Percentiles rank a stretch among this genome's conserved stretches.
phyloP scores from a whole-genome alignment of 1,140 invertebrate genomes.

The Papilio helenus region DNA sequence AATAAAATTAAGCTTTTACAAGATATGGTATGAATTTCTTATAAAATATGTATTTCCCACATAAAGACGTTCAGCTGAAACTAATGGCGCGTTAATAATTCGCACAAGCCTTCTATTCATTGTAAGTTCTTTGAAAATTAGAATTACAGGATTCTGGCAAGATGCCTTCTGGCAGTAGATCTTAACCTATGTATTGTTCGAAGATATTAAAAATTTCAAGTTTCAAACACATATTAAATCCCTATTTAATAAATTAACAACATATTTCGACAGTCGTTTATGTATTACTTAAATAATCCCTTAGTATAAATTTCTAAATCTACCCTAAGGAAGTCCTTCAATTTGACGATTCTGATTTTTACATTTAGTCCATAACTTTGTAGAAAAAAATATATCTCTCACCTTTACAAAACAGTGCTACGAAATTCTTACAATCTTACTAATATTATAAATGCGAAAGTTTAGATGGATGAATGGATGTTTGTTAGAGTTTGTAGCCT shows the following conservation, averaged over 20 bases:
- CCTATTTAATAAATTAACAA: not conserved
- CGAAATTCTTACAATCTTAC: not conserved
- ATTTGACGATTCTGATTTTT: too few species aligned
- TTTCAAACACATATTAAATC: not conserved
- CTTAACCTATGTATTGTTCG: conserved; percentile 66
- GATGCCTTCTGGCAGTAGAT: conserved; percentile 73
- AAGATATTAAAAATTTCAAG: conserved; percentile 40
- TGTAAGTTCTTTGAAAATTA: conserved; percentile 74
- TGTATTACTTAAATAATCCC: too few species aligned
- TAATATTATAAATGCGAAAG: too few species aligned
- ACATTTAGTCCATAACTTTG: too few species aligned
- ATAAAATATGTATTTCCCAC: conserved; percentile 56
- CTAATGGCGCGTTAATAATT: conserved; percentile 79
- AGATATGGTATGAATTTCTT: conserved; percentile 23
- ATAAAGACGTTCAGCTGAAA: conserved; percentile 70
- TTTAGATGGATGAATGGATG: too few species aligned
- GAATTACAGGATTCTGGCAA: conserved; percentile 75
- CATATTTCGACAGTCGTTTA: not conserved
- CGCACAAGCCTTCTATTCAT: conserved; percentile 71
- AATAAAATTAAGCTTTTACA: not conserved
- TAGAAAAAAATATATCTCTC: too few species aligned
- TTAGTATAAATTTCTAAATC: too few species aligned
- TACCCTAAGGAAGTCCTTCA: too few species aligned
- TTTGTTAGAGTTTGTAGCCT: too few species aligned
- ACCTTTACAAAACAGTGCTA: too few species aligned